Base-by-base conservation (phyloP, 2,797 vertebrate species). In the Discoglossus pictus region DNA sequence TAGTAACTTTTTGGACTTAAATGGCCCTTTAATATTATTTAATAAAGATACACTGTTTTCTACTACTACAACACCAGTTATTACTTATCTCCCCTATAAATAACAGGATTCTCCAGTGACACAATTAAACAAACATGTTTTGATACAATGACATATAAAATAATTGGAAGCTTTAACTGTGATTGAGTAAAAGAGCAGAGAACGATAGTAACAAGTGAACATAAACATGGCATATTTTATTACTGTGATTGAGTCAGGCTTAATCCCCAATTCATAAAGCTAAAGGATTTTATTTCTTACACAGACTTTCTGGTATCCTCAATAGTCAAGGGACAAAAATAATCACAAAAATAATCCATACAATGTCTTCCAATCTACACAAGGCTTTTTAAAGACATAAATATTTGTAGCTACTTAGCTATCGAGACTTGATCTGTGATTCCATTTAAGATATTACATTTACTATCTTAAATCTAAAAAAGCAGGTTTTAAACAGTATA, bases 21-120 rank as follows among this genome's bases (percentile, higher is more conserved):
- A n/a, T n/a, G n/a, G n/a, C n/a, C n/a, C n/a, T n/a, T n/a, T n/a
- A n/a, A n/a, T n/a, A n/a, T n/a, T n/a, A n/a, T n/a, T n/a, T n/a
- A n/a, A n/a, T n/a, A n/a, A n/a, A n/a, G n/a, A n/a, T n/a, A n/a
- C n/a, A n/a, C n/a, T n/a, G n/a, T n/a, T n/a, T n/a, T n/a, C n/a
- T n/a, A n/a, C n/a, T n/a, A n/a, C n/a, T n/a, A n/a, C n/a, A n/a
- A n/a, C n/a, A n/a, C n/a, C n/a, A n/a, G n/a, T n/a, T n/a, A n/a
- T n/a, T n/a, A n/a, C n/a, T n/a, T n/a, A n/a, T n/a, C n/a, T n/a
- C n/a, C n/a, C 36, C 17, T 61, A 61, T 35, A 58, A 36, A 47
- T 47, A 61, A 27, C 17, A 38, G n/a, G 27, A 63, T 42, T 52
- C 61, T 52, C 61, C 27, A 63, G 48, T 64, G 61, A 53, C 11